A percentile compares a stretch with the other conserved stretches of the same genome.
These are phyloP conservation scores for Masnerella sp. DNA, from an alignment of 2,888 invertebrate genomes.

Conservation along the genomic window DNA sequence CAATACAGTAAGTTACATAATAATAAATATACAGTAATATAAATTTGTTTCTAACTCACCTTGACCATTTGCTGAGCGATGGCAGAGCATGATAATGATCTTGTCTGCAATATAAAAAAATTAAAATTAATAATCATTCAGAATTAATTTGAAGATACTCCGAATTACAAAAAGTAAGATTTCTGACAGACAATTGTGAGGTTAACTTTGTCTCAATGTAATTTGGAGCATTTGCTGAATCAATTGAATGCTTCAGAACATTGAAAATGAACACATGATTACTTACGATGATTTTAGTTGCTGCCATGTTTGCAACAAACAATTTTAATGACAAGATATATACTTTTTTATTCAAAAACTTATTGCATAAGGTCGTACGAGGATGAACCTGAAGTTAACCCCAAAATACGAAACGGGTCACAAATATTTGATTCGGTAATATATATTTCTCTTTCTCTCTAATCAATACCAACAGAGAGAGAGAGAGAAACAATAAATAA, in stretches of 20 bases:
- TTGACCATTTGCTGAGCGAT: slow-evolving; percentile 77
- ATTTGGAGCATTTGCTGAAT: not conserved
- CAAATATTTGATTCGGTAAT: no score
- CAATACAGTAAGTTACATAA: slow-evolving; percentile 31
- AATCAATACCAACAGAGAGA: no score
- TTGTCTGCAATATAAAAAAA: slow-evolving; percentile 71
- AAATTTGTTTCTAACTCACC: slow-evolving; percentile 67
- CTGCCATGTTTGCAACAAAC: slow-evolving; percentile 64
- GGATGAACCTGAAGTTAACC: not conserved
- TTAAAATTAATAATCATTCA: slow-evolving; percentile 12
- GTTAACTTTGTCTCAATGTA: not conserved
- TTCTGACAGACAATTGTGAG: slow-evolving; percentile 18
- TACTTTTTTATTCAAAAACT: slow-evolving; percentile 8
- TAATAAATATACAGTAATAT: no score
- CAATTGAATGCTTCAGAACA: not conserved
- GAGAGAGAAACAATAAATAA: no score
- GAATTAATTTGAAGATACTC: no score
- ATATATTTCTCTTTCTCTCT: no score
- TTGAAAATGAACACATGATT: not conserved
- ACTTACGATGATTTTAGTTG: slow-evolving; percentile 67
- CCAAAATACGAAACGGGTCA: not conserved
- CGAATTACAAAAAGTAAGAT: slow-evolving; percentile 15
- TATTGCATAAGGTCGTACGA: slow-evolving; percentile 40
- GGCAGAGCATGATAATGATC: slow-evolving; percentile 76
- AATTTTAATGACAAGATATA: slow-evolving; percentile 18